Percentiles rank a stretch among this genome's conserved stretches.
Conservation (phyloP, 1,140 invertebrate genomes). For the Bicyclus anynana region DNA sequence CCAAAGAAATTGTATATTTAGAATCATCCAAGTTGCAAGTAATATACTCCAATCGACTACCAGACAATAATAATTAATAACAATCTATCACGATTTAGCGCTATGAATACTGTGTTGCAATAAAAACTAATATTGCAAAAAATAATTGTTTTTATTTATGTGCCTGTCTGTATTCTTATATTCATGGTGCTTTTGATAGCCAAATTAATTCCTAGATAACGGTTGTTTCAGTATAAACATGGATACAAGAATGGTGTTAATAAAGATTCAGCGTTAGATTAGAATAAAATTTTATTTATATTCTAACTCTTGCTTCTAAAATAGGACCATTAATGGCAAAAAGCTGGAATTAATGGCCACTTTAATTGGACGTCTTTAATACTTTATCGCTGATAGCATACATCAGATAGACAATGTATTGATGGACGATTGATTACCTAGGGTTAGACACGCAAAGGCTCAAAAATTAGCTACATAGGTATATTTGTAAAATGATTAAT, state of each 20-base stretch:
- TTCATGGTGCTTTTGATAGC: not conserved
- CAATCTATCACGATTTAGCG: not conserved
- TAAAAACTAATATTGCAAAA: constrained; percentile 12
- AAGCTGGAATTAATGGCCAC: not conserved
- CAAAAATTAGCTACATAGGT: no score
- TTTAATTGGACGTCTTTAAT: not conserved
- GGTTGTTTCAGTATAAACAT: not conserved
- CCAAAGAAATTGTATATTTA: no score
- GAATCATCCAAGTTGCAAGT: no score
- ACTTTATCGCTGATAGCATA: not conserved
- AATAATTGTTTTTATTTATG: constrained; percentile 11
- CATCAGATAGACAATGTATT: not conserved
- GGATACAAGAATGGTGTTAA: constrained; percentile 6
- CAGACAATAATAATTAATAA: not conserved
- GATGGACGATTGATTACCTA: not conserved
- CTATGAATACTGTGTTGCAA: not conserved
- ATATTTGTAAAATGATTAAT: no score
- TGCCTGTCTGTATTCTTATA: not conserved
- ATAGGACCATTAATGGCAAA: not conserved
- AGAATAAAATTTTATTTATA: constrained; percentile 10
- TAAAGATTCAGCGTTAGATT: constrained; percentile 13
- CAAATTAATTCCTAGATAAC: constrained; percentile 6
- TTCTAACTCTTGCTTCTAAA: not conserved
- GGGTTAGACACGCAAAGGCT: not conserved
- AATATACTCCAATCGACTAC: not conserved